Conservation (phyloP, 2,888 invertebrate genomes). For the Drosophila heteroneura region DNA sequence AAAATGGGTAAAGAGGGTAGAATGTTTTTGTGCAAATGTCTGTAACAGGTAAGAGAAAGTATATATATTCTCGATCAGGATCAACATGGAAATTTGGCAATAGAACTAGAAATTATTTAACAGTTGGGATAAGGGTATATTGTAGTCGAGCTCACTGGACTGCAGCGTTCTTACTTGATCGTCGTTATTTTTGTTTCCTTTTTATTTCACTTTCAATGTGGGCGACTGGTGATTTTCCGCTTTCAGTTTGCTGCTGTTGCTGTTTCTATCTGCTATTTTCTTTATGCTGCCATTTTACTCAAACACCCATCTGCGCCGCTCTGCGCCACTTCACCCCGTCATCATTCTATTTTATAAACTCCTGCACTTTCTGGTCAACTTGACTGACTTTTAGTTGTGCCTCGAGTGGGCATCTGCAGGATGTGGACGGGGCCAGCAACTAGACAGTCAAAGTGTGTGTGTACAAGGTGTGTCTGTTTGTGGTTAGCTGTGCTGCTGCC, state of each 20-base stretch:
- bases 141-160: neutral
- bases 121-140: neutral
- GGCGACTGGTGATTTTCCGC: constrained; percentile 35
- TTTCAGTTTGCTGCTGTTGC: constrained; percentile 25
- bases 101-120: neutral
- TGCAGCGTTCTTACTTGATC: neutral
- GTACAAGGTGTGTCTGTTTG: constrained; percentile 68
- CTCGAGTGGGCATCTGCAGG: constrained; percentile 32
- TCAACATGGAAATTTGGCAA: neutral
- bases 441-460: constrained; percentile 1
- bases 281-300: constrained; percentile 57
- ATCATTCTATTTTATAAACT: constrained; percentile 78
- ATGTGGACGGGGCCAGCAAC: neutral
- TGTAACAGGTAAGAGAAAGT: neutral
- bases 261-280: constrained; percentile 53
- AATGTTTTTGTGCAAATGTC: neutral
- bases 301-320: constrained; percentile 6
- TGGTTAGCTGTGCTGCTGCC: constrained; percentile 49
- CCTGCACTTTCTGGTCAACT: constrained; percentile 78
- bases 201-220: constrained; percentile 60
- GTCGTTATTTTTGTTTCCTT: constrained; percentile 7
- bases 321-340: constrained; percentile 26
- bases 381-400: constrained; percentile 78
- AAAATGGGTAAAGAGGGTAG: neutral
- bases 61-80: neutral